A percentile compares a stretch with the other conserved stretches of the same genome.
These are phyloP conservation scores for Rhagologus leucostigma DNA, from an alignment of 2,113 vertebrate genomes.

Conservation along the genomic window DNA sequence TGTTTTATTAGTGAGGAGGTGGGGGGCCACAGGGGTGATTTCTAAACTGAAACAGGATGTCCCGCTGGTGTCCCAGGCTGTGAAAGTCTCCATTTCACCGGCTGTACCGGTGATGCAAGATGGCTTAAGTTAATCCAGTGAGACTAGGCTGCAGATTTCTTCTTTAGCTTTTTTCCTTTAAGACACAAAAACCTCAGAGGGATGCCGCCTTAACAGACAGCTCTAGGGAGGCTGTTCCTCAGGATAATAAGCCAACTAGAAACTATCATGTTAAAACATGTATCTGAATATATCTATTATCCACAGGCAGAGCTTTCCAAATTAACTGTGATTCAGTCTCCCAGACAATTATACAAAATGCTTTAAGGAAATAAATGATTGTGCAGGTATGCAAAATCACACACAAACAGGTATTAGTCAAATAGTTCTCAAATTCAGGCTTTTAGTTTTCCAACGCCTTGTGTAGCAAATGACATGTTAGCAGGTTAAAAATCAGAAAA, in stretches of 20 bases:
- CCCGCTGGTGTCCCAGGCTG: conserved; percentile 75
- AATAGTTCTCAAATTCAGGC: background rate
- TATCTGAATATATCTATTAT: conserved; percentile 2
- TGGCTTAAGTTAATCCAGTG: conserved; percentile 78
- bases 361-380: background rate
- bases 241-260: background rate
- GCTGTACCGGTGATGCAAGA: conserved; percentile 21
- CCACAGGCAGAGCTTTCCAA: background rate
- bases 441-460: background rate
- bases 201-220: background rate
- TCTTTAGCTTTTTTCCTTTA: conserved; percentile 11
- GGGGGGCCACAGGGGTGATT: conserved; percentile 61
- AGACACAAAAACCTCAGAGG: conserved; percentile 20
- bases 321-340: background rate
- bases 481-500: background rate
- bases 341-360: background rate
- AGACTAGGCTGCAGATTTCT: conserved; percentile 55
- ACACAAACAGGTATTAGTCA: background rate
- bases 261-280: conserved; percentile 36
- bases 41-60: conserved; percentile 84
- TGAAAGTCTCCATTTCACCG: conserved; percentile 51
- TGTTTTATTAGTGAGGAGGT: conserved; percentile 75
- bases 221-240: background rate
- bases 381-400: background rate
- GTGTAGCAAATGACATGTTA: background rate